A percentile compares a stretch with the other conserved stretches of the same genome.
Evolutionary conservation across 2,797 vertebrate species (phyloP).

Genomic region (Natrix natrix): DNA sequence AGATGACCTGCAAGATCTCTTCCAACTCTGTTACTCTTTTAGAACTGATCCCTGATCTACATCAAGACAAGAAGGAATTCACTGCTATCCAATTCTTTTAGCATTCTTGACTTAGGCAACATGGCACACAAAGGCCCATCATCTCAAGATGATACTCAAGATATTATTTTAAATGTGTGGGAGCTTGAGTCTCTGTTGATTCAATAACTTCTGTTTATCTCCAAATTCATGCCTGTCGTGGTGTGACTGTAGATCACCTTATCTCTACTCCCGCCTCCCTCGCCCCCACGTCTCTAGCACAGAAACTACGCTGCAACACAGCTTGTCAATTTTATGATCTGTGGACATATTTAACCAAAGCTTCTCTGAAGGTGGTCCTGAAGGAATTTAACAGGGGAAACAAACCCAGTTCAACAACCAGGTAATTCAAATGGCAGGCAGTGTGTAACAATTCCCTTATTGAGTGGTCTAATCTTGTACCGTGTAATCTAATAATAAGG

Average conservation of each 20-base stretch:
- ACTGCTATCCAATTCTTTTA: not conserved
- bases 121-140: not conserved
- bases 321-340: conserved; percentile 77
- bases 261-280: conserved; percentile 71
- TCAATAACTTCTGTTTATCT: conserved; percentile 64
- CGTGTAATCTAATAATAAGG: conserved; percentile 77
- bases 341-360: conserved; percentile 69
- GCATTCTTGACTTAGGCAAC: not conserved
- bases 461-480: conserved; percentile 74
- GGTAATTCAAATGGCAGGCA: conserved; percentile 73
- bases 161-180: conserved; percentile 43
- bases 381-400: conserved; percentile 66
- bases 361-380: conserved; percentile 70
- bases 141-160: not conserved
- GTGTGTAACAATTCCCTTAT: conserved; percentile 71
- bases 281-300: conserved; percentile 61
- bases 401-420: conserved; percentile 44
- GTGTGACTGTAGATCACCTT: conserved; percentile 68
- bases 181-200: conserved; percentile 48
- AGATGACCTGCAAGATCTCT: too few species aligned
- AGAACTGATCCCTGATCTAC: not conserved
- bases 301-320: conserved; percentile 63
- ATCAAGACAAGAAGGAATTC: not conserved
- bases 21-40: too few species aligned
- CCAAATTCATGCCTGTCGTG: conserved; percentile 64